phyloP scores from a whole-genome alignment of 2,888 invertebrate genomes.

The Cacoxenus indagator region DNA sequence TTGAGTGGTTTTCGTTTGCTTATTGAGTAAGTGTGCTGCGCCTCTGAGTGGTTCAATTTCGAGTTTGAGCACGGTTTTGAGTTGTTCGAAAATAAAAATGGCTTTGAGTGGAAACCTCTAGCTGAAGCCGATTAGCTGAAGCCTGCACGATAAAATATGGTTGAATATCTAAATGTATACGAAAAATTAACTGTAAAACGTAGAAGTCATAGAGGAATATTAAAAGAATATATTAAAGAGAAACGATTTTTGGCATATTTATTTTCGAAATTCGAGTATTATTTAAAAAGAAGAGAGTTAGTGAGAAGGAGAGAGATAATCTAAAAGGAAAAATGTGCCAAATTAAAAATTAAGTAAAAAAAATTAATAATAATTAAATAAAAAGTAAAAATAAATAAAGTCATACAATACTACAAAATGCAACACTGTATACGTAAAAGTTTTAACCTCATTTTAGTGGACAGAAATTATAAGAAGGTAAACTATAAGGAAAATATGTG shows the following conservation, averaged over 20 bases:
- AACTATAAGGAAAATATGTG: slow-evolving; percentile 2
- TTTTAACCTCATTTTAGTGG: slow-evolving; percentile 43
- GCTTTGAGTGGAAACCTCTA: slow-evolving; percentile 21
- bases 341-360: slow-evolving; percentile 14
- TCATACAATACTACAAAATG: slow-evolving; percentile 41
- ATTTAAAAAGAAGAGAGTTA: neutral
- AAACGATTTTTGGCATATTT: too few relatives aligned
- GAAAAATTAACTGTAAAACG: too few relatives aligned
- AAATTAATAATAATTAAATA: neutral
- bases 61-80: slow-evolving; percentile 37
- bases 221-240: too few relatives aligned
- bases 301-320: neutral
- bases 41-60: slow-evolving; percentile 27
- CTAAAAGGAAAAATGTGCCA: slow-evolving; percentile 4
- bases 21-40: too few relatives aligned
- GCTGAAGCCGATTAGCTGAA: neutral
- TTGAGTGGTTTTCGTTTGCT: slow-evolving; percentile 25
- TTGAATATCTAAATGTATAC: too few relatives aligned
- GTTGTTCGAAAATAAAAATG: slow-evolving; percentile 20
- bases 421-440: slow-evolving; percentile 65
- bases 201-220: too few relatives aligned
- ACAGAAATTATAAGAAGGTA: too few relatives aligned
- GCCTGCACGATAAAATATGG: too few relatives aligned
- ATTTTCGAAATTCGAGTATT: too few relatives aligned
- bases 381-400: slow-evolving; percentile 20